These are phyloP conservation scores for Epizoanthus illoricatus DNA, from an alignment of 92 coral and sea anemone species.

Conservation along the genomic window DNA sequence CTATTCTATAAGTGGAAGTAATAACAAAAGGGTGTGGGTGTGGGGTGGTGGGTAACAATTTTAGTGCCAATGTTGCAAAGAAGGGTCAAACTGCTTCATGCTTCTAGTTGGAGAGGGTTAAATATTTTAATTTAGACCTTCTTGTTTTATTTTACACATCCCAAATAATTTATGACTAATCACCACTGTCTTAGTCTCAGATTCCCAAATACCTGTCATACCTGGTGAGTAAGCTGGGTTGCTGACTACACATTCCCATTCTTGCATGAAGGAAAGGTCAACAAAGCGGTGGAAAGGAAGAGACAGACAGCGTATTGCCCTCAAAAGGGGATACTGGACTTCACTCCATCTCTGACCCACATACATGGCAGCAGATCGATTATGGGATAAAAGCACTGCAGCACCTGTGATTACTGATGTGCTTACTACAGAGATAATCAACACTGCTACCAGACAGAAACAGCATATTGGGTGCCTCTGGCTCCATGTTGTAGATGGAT, in stretches of 20 bases:
- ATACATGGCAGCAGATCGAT: conserved; percentile 45
- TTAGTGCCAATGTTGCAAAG: too few relatives aligned
- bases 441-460: conserved; percentile 14
- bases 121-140: too few relatives aligned
- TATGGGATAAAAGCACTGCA: conserved; percentile 27
- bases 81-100: too few relatives aligned
- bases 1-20: too few relatives aligned
- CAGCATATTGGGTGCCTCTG: conserved; percentile 9
- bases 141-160: too few relatives aligned
- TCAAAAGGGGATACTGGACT: conserved; percentile 64
- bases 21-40: too few relatives aligned
- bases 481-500: neutral
- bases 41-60: too few relatives aligned
- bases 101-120: too few relatives aligned
- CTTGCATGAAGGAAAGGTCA: conserved; percentile 52
- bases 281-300: conserved; percentile 63
- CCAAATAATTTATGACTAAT: too few relatives aligned
- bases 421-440: conserved; percentile 2
- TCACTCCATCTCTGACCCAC: conserved; percentile 68
- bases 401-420: conserved; percentile 10
- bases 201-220: neutral
- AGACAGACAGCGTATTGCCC: conserved; percentile 52
- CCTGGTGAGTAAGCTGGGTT: conserved; percentile 71
- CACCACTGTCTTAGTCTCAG: too few relatives aligned
- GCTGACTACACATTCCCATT: conserved; percentile 76